These are phyloP conservation scores for Uloborus plumipes DNA, from an alignment of 2,888 invertebrate species.

Conservation along the genomic window DNA sequence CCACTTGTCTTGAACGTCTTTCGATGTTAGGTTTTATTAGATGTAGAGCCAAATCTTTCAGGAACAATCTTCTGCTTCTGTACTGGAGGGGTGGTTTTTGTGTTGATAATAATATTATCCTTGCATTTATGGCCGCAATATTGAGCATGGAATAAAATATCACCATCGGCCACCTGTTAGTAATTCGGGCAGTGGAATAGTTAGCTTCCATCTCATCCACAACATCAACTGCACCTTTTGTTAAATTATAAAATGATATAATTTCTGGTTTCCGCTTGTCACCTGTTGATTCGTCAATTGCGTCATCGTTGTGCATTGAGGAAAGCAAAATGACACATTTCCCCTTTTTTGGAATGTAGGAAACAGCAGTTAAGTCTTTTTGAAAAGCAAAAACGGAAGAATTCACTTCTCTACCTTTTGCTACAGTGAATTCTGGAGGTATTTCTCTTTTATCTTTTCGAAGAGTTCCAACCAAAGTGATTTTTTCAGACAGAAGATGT, in stretches of 20 bases:
- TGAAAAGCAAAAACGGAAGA: slow-evolving; percentile 18
- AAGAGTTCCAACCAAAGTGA: slow-evolving; percentile 22
- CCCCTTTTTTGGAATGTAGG: slow-evolving; percentile 16
- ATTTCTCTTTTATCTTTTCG: slow-evolving; percentile 30
- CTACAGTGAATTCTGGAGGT: background rate
- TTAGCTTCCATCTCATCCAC: slow-evolving; percentile 19
- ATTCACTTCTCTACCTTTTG: slow-evolving; percentile 14
- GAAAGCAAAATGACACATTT: slow-evolving; percentile 29
- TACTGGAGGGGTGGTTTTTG: background rate
- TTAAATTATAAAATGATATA: slow-evolving; percentile 15
- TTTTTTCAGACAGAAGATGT: slow-evolving; percentile 12
- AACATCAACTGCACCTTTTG: slow-evolving; percentile 38
- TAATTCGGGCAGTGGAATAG: slow-evolving; percentile 20
- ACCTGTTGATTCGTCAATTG: slow-evolving; percentile 4
- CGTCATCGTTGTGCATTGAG: slow-evolving; percentile 25
- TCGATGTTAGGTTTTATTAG: background rate
- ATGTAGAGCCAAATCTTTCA: slow-evolving; percentile 2
- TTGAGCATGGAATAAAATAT: slow-evolving; percentile 15
- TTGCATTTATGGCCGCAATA: slow-evolving; percentile 14
- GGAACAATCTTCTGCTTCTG: background rate
- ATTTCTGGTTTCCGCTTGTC: slow-evolving; percentile 27
- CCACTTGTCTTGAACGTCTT: background rate
- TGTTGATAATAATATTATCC: background rate
- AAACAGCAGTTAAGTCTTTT: slow-evolving; percentile 8
- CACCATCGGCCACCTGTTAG: slow-evolving; percentile 22